Evolutionary conservation across 2,113 vertebrate species (phyloP), one percentile per base, ranked within the genome.

Genomic region (Indicator indicator): DNA sequence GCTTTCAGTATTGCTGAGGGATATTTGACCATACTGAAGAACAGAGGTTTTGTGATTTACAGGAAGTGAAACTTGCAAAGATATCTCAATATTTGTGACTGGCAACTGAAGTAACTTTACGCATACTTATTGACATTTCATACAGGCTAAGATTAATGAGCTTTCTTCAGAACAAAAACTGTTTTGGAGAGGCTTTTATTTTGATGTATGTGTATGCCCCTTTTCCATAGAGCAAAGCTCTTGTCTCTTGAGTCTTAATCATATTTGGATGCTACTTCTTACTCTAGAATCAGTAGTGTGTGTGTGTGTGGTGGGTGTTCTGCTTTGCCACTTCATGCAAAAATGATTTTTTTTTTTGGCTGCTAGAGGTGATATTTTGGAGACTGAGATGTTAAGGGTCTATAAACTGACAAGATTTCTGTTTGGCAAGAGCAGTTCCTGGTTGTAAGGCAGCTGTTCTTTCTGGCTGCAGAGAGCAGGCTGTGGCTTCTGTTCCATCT

Each of bases 201-300:
- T 5, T 33, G 2, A 0, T 36, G 1, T 79, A 8, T 48, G 17
- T n/a, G 7, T 16, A 13, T 9, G 30, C 9, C 50, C 11, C 23
- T 91, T 68, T 80, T n/a, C 27, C 9, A 3, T 9, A 65, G 18
- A 73, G n/a, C 74, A 14, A 76, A 87, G 6, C 28, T 83, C 6
- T 50, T 56, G 74, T 68, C 7, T 44, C 58, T 77, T 12, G 33
- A 87, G 9, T 54, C 63, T 73, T 73, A 58, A 40, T 89, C 68
- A 93, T 85, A 79, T 27, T 91, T 62, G 75, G 63, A 27, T 58
- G 55, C 15, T 48, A 2, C 65, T 94, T 87, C 24, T 79, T 58
- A 33, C 40, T 76, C 20, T n/a, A 36, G 64, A 87, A 40, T 32
- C 32, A 54, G 33, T 71, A 52, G 46, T 40, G 48, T 17, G 27